Evolutionary conservation across 64 coral and sea anemone genomes (phyloP).

Genomic region (Orbicella faveolata): DNA sequence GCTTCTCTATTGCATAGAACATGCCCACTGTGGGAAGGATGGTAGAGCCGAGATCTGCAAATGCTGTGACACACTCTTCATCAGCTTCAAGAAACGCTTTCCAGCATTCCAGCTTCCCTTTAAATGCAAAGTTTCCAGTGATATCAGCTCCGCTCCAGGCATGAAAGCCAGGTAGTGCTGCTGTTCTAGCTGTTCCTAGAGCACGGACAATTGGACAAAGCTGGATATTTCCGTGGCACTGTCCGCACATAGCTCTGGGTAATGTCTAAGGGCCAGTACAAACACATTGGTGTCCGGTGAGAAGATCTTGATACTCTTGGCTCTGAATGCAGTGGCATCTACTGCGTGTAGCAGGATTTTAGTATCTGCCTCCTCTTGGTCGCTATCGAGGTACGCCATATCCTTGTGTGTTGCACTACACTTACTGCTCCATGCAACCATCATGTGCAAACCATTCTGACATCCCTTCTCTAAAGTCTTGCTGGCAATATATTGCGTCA

Average conservation of each 20-base stretch:
- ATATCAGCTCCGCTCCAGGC: slow-evolving; percentile 40
- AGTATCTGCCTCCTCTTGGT: slow-evolving; percentile 49
- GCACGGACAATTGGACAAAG: neutral
- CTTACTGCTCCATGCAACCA: slow-evolving; percentile 26
- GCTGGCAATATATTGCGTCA: slow-evolving; percentile 12
- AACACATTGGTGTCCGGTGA: slow-evolving; percentile 60
- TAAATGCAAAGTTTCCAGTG: slow-evolving; percentile 36
- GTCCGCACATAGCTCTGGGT: slow-evolving; percentile 19
- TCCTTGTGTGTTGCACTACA: slow-evolving; percentile 30
- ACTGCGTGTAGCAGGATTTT: slow-evolving; percentile 48
- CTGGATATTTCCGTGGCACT: slow-evolving; percentile 24
- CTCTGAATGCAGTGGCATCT: slow-evolving; percentile 28
- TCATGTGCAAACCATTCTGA: neutral
- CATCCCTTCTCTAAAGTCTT: slow-evolving; percentile 21
- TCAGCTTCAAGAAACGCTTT: slow-evolving; percentile 50
- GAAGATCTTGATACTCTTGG: slow-evolving; percentile 37
- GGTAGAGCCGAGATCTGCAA: slow-evolving; percentile 1
- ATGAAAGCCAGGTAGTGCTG: slow-evolving; percentile 40
- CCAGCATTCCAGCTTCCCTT: slow-evolving; percentile 38
- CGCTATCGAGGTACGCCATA: slow-evolving; percentile 18
- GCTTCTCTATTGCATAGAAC: no score
- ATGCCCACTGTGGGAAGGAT: no score
- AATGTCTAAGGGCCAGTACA: slow-evolving; percentile 40
- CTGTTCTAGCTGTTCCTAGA: slow-evolving; percentile 30
- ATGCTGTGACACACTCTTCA: slow-evolving; percentile 35